phyloP scores from a whole-genome alignment of 2,888 invertebrate genomes.

The Drosophila quasianomalipes region DNA sequence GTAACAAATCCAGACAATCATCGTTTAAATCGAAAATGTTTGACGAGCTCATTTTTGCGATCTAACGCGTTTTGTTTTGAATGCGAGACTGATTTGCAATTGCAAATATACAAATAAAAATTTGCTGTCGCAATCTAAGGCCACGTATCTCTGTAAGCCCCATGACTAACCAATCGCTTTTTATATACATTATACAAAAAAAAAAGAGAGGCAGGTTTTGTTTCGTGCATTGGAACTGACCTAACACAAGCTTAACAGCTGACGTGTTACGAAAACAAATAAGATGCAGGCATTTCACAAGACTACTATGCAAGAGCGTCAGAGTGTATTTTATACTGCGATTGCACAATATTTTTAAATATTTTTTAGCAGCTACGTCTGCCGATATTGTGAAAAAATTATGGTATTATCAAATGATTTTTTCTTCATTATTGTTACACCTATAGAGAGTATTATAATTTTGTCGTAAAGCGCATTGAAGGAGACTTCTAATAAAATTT shows the following conservation, averaged over 20 bases:
- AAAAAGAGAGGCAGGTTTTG: conserved; percentile 27
- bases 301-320: not conserved
- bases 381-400: not conserved
- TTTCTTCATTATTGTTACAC: not conserved
- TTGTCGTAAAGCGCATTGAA: not conserved
- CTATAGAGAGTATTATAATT: not conserved
- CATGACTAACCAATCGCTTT: conserved; percentile 52
- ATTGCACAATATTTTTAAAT: not conserved
- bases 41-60: conserved; percentile 29
- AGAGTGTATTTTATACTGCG: too few relatives aligned
- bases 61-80: conserved; percentile 7
- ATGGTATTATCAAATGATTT: not conserved
- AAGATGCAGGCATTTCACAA: conserved; percentile 2
- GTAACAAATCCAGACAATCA: conserved; percentile 55
- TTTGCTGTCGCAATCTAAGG: conserved; percentile 14
- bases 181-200: not conserved
- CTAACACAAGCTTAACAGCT: conserved; percentile 35
- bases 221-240: conserved; percentile 44
- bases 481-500: too few relatives aligned
- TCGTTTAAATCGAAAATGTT: conserved; percentile 50
- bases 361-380: not conserved
- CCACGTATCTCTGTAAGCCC: conserved; percentile 53
- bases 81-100: conserved; percentile 35
- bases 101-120: conserved; percentile 2
- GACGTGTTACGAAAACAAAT: conserved; percentile 9